Conservation (phyloP, 1,140 invertebrate species). For the Halesus radiatus region DNA sequence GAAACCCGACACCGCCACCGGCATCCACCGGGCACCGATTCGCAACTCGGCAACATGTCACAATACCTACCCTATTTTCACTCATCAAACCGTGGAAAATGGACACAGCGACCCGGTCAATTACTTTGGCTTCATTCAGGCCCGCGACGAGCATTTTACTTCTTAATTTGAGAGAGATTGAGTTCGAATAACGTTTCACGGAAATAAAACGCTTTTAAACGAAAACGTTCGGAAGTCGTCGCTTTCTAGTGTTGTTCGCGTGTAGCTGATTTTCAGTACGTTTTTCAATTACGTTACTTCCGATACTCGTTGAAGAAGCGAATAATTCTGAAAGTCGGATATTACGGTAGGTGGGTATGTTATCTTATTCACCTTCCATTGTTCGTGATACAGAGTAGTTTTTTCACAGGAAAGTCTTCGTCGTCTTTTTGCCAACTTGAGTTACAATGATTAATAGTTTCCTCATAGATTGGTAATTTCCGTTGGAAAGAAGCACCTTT, state of each 20-base stretch:
- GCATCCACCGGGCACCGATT: too few species aligned
- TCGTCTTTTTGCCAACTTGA: not conserved
- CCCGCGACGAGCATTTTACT: too few species aligned
- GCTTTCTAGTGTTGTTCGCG: too few species aligned
- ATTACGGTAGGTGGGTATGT: not conserved
- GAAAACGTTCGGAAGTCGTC: too few species aligned
- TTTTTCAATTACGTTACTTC: too few species aligned
- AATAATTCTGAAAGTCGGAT: too few species aligned
- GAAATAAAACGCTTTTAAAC: too few species aligned
- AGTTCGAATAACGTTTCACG: too few species aligned
- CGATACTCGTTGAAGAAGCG: too few species aligned
- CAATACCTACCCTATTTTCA: not conserved
- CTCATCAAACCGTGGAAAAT: not conserved
- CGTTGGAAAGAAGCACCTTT: conserved; percentile 49
- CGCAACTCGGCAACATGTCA: conserved; percentile 11
- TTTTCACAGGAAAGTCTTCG: conserved; percentile 10
- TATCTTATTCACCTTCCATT: conserved; percentile 6
- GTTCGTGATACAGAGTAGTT: not conserved
- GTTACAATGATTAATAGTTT: conserved; percentile 56
- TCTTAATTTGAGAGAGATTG: too few species aligned
- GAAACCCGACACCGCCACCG: not conserved
- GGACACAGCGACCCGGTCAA: not conserved
- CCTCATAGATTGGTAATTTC: conserved; percentile 57
- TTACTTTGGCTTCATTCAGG: not conserved
- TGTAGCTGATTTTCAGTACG: too few species aligned